These are phyloP conservation scores for Neomonachus schauinslandi DNA, from an alignment of 2,113 vertebrate species.

Conservation along the genomic window DNA sequence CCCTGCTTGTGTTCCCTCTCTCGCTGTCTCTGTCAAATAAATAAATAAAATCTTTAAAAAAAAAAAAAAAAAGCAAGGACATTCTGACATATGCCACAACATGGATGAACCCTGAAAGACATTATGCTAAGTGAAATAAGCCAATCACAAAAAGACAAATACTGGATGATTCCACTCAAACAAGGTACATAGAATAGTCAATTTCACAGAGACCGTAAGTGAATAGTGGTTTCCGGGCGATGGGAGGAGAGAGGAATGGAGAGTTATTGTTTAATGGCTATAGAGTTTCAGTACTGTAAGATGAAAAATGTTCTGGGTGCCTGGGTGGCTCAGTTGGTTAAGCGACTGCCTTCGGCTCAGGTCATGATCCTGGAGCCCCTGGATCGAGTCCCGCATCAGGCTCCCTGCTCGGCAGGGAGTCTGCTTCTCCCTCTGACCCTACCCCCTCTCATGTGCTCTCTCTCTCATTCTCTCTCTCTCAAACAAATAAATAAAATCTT, in stretches of 20 bases:
- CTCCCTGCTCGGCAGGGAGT: no score
- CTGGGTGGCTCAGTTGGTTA: no score
- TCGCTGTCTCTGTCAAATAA: no score
- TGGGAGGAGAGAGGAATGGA: neutral
- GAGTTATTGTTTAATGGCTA: neutral
- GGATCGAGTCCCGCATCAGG: no score
- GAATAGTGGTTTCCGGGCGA: neutral
- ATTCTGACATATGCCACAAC: neutral
- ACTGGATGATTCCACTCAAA: neutral
- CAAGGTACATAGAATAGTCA: neutral
- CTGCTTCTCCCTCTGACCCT: no score
- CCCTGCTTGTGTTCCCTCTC: no score
- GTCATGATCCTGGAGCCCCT: no score
- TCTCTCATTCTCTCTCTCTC: no score
- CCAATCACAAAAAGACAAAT: neutral
- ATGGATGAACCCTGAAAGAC: neutral
- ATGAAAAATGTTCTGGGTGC: neutral
- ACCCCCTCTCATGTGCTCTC: no score
- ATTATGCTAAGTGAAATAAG: neutral
- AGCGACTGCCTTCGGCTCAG: no score
- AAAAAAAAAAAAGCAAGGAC: neutral
- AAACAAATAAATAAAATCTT: no score
- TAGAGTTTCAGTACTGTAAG: neutral
- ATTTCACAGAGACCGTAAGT: neutral
- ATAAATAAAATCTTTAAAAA: no score